phyloP scores from a whole-genome alignment of 2,797 vertebrate genomes.

The Manis pentadactyla region DNA sequence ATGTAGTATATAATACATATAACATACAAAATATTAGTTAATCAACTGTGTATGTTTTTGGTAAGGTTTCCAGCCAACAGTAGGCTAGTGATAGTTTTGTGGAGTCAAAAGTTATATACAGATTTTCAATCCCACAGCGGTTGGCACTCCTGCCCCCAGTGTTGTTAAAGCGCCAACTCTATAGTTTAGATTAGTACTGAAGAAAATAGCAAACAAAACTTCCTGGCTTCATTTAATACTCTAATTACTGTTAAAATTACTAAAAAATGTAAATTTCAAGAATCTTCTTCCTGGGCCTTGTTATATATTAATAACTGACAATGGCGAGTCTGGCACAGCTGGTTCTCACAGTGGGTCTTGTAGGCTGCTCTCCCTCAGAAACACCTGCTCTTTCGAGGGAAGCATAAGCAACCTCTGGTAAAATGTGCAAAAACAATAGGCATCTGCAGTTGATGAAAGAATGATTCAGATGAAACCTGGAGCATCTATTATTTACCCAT shows the following conservation, averaged over 20 bases:
- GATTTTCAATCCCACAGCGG: no score
- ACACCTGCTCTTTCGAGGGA: slow-evolving; percentile 78
- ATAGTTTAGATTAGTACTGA: slow-evolving; percentile 63
- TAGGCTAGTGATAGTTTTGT: no score
- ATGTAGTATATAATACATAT: no score
- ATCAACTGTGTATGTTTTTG: no score
- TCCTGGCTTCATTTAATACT: background rate
- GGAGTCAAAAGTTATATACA: no score
- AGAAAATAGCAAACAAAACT: slow-evolving; percentile 55
- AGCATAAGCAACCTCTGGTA: slow-evolving; percentile 76
- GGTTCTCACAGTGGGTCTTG: slow-evolving; percentile 73
- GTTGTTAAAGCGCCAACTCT: background rate
- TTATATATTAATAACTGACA: slow-evolving; percentile 36
- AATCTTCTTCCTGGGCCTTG: slow-evolving; percentile 52
- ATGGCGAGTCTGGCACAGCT: slow-evolving; percentile 60
- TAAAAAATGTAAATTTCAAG: slow-evolving; percentile 62
- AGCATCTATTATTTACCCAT: background rate
- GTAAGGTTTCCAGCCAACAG: no score
- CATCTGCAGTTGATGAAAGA: background rate
- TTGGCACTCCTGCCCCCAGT: no score
- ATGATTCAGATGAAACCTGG: background rate
- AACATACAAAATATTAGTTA: no score
- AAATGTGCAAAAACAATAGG: slow-evolving; percentile 63
- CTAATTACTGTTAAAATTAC: background rate
- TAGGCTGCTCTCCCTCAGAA: slow-evolving; percentile 68